Conservation (phyloP, 2,797 vertebrate species). For the Crenuchus spilurus region DNA sequence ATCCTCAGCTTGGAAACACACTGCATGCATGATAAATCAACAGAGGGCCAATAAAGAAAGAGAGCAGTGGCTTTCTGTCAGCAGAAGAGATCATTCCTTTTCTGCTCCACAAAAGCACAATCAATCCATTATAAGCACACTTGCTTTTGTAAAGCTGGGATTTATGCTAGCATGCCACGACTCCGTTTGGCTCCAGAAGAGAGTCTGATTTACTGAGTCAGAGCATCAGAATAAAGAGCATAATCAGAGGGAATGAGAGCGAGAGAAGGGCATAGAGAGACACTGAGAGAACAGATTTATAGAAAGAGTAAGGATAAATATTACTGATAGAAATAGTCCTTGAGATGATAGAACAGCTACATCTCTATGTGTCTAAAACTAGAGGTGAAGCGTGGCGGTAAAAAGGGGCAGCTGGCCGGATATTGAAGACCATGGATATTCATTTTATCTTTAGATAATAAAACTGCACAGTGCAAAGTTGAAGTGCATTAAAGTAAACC, state of each 20-base stretch:
- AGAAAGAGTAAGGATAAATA: slow-evolving; percentile 17
- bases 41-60: slow-evolving; percentile 40
- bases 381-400: no score
- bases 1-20: slow-evolving; percentile 44
- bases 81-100: slow-evolving; percentile 56
- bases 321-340: slow-evolving; percentile 11
- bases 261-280: slow-evolving; percentile 9
- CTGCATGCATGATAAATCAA: slow-evolving; percentile 53
- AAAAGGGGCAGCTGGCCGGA: no score
- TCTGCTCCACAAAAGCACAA: slow-evolving; percentile 58
- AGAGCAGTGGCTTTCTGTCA: slow-evolving; percentile 54
- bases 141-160: slow-evolving; percentile 57
- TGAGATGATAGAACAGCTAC: no score
- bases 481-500: not conserved
- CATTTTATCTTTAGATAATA: no score
- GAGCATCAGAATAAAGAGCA: slow-evolving; percentile 55
- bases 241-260: slow-evolving; percentile 49
- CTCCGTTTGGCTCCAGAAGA: slow-evolving; percentile 49
- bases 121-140: slow-evolving; percentile 58
- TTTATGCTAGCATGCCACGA: slow-evolving; percentile 52
- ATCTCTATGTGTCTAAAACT: no score
- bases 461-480: not conserved
- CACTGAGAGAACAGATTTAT: slow-evolving; percentile 24
- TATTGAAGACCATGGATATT: no score
- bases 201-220: slow-evolving; percentile 56